phyloP scores from a whole-genome alignment of 2,797 vertebrate genomes.

The Lycodopsis pacificus region DNA sequence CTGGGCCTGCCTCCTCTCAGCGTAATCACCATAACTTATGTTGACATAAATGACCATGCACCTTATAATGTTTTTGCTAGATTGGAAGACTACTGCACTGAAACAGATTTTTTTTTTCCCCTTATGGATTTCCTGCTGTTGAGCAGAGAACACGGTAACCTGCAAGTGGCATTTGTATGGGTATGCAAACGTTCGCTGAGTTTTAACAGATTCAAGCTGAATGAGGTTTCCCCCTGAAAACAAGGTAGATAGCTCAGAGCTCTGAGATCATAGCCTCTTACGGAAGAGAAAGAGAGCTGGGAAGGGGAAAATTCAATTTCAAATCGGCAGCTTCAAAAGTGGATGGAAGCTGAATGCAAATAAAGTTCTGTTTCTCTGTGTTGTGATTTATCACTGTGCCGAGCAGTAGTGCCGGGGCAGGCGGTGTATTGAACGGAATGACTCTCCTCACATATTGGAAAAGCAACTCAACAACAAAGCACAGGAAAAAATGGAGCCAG shows the following conservation, averaged over 20 bases:
- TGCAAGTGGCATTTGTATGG: slow-evolving; percentile 42
- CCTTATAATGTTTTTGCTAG: slow-evolving; percentile 47
- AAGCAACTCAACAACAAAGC: slow-evolving; percentile 81
- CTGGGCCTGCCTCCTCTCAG: slow-evolving; percentile 49
- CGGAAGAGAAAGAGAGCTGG: slow-evolving; percentile 62
- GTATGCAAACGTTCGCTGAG: slow-evolving; percentile 64
- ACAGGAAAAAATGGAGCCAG: slow-evolving; percentile 74
- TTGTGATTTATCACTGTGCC: slow-evolving; percentile 83
- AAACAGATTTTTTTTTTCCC: slow-evolving; percentile 24
- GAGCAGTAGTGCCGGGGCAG: slow-evolving; percentile 74
- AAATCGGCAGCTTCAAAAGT: slow-evolving; percentile 80
- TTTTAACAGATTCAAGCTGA: slow-evolving; percentile 63
- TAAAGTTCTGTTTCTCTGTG: slow-evolving; percentile 81
- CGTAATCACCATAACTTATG: slow-evolving; percentile 72
- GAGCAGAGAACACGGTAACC: slow-evolving; percentile 30
- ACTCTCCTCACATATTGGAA: slow-evolving; percentile 81
- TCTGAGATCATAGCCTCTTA: slow-evolving; percentile 75
- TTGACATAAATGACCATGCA: slow-evolving; percentile 62
- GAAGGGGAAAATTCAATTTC: slow-evolving; percentile 78
- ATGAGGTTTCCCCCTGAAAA: slow-evolving; percentile 65
- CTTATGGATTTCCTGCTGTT: slow-evolving; percentile 30
- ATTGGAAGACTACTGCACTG: slow-evolving; percentile 39
- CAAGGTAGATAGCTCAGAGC: slow-evolving; percentile 62
- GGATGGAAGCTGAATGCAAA: slow-evolving; percentile 84
- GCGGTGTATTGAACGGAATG: slow-evolving; percentile 79